phyloP scores from a whole-genome alignment of 2,797 vertebrate genomes.

The Arrhamphus sclerolepis region DNA sequence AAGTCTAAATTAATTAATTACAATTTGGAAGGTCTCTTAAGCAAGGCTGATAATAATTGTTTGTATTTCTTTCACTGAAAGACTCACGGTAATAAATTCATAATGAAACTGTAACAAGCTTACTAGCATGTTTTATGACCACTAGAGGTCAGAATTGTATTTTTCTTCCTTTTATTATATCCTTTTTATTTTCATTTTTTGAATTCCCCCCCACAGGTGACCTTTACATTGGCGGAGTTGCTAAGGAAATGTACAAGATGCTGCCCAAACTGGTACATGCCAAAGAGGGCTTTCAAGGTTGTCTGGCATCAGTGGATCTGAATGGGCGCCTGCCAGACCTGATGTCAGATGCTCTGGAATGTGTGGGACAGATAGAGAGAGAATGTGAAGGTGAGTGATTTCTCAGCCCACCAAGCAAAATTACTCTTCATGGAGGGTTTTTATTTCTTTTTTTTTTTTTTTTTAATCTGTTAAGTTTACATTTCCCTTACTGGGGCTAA shows the following conservation, averaged over 20 bases:
- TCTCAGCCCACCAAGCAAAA: neutral
- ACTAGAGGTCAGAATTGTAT: slow-evolving; percentile 72
- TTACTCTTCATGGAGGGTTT: neutral
- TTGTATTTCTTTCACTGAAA: neutral
- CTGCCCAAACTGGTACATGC: slow-evolving; percentile 94
- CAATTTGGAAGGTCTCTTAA: neutral
- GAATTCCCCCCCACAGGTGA: slow-evolving; percentile 85
- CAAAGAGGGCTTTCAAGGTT: slow-evolving; percentile 97
- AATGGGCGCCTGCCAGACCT: slow-evolving; percentile 95
- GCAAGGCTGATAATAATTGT: neutral
- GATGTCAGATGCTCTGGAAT: slow-evolving; percentile 94
- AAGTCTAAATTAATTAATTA: neutral
- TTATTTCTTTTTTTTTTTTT: neutral
- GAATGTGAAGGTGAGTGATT: slow-evolving; percentile 92
- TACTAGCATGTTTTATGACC: slow-evolving; percentile 29
- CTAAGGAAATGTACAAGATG: slow-evolving; percentile 94
- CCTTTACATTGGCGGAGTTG: slow-evolving; percentile 92
- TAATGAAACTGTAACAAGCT: neutral
- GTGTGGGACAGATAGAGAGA: slow-evolving; percentile 96
- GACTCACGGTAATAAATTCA: too few species aligned
- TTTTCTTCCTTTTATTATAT: slow-evolving; percentile 24
- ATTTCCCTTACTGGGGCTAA: too few species aligned
- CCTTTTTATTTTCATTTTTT: slow-evolving; percentile 26
- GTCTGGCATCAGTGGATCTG: slow-evolving; percentile 93
- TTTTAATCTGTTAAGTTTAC: neutral